phyloP scores from a whole-genome alignment of 2,888 invertebrate species.

The Ischnura elegans region DNA sequence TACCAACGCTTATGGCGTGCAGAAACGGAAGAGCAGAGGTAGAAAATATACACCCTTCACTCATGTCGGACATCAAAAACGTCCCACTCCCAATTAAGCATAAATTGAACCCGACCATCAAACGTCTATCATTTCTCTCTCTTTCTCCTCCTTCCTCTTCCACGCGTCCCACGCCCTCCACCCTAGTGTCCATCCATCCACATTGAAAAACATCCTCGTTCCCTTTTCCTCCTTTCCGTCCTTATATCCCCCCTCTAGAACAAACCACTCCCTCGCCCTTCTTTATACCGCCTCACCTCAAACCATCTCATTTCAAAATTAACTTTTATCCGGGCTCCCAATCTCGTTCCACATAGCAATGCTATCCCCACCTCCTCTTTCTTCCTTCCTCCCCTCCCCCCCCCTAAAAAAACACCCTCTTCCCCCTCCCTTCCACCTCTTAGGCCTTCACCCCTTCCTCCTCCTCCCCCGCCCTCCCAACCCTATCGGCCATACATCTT shows the following conservation, averaged over 20 bases:
- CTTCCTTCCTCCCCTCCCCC: slow-evolving; percentile 69
- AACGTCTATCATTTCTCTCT: too few species aligned
- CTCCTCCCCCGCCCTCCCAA: slow-evolving; percentile 70
- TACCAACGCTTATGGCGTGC: neutral
- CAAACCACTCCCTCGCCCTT: slow-evolving; percentile 8
- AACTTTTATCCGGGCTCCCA: slow-evolving; percentile 73
- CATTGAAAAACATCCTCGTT: neutral
- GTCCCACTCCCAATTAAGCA: slow-evolving; percentile 18
- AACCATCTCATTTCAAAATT: slow-evolving; percentile 37
- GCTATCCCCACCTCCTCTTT: slow-evolving; percentile 73
- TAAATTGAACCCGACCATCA: slow-evolving; percentile 21
- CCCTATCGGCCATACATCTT: slow-evolving; percentile 50
- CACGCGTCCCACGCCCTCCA: neutral
- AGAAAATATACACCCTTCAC: slow-evolving; percentile 45
- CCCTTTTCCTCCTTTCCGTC: neutral
- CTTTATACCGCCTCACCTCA: slow-evolving; percentile 18
- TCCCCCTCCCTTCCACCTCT: slow-evolving; percentile 40
- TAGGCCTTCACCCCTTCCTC: slow-evolving; percentile 71
- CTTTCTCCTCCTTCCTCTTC: neutral
- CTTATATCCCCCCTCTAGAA: neutral
- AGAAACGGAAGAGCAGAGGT: neutral
- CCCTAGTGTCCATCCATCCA: neutral
- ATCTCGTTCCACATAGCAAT: slow-evolving; percentile 75
- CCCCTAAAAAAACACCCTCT: slow-evolving; percentile 71
- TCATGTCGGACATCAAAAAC: slow-evolving; percentile 37